These are phyloP conservation scores for Hemichromis elongatus DNA, from an alignment of 2,113 vertebrate genomes.

Conservation along the genomic window DNA sequence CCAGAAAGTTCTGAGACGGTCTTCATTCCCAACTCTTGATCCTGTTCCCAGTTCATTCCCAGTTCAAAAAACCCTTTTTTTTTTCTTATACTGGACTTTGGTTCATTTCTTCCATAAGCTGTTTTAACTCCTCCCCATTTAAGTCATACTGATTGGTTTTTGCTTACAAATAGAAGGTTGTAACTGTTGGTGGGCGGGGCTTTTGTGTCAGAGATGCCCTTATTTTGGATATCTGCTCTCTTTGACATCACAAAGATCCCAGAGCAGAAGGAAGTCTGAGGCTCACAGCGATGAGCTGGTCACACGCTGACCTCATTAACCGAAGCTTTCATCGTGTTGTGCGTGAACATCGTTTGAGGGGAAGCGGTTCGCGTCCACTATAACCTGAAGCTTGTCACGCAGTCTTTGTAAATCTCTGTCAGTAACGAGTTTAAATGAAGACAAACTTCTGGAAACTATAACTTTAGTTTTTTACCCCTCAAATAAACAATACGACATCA, in stretches of 20 bases:
- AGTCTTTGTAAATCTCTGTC: not conserved
- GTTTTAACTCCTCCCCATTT: not conserved
- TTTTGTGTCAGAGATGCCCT: not conserved
- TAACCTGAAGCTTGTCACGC: not conserved
- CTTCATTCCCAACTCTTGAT: too few relatives aligned
- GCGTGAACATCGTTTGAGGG: not conserved
- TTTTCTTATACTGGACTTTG: too few relatives aligned
- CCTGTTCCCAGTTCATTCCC: too few relatives aligned
- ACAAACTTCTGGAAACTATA: not conserved
- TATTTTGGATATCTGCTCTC: not conserved
- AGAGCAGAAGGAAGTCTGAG: not conserved
- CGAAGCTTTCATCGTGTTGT: not conserved
- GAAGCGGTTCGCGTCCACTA: not conserved
- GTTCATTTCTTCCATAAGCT: too few relatives aligned
- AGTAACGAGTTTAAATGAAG: not conserved
- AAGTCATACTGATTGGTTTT: not conserved
- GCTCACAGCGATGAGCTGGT: rapidly evolving
- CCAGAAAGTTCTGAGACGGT: too few relatives aligned
- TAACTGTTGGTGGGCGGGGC: not conserved
- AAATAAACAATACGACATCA: not conserved
- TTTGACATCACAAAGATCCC: not conserved
- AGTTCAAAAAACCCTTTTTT: too few relatives aligned
- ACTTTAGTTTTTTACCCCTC: not conserved
- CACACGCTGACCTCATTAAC: not conserved
- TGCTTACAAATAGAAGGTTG: too few relatives aligned